These are phyloP conservation scores for Pseudomyrmex dendroicus DNA, from an alignment of 1,140 invertebrate species.

Conservation along the genomic window DNA sequence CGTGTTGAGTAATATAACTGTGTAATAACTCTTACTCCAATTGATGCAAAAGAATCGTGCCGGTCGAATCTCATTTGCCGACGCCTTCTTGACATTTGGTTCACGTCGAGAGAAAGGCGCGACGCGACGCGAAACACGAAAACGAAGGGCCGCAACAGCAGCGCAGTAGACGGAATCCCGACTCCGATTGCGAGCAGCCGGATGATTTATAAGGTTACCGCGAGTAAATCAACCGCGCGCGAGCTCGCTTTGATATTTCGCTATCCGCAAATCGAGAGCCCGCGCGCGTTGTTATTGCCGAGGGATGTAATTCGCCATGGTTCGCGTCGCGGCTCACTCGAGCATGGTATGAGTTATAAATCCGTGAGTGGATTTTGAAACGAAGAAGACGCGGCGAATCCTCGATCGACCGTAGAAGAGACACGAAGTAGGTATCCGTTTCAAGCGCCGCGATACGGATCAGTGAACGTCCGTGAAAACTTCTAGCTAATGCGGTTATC, in stretches of 20 bases:
- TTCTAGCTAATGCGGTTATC: conserved; percentile 51
- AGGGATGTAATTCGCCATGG: conserved; percentile 43
- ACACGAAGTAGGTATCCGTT: conserved; percentile 47
- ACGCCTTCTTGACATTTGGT: conserved; percentile 63
- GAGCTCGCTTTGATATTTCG: conserved; percentile 65
- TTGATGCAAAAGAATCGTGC: conserved; percentile 13
- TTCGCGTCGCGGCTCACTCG: conserved; percentile 49
- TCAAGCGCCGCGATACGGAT: conserved; percentile 46
- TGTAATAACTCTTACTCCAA: neutral
- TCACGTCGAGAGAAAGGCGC: conserved; percentile 63
- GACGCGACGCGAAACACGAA: conserved; percentile 65
- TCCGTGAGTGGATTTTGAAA: conserved; percentile 56
- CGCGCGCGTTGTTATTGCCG: conserved; percentile 57
- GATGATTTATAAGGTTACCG: conserved; percentile 64
- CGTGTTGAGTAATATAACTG: neutral
- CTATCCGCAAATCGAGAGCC: conserved; percentile 38
- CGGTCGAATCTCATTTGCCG: conserved; percentile 14
- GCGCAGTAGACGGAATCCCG: conserved; percentile 27
- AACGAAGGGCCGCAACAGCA: conserved; percentile 14
- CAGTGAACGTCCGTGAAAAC: conserved; percentile 49
- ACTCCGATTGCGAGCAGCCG: conserved; percentile 53
- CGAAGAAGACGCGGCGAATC: conserved; percentile 42
- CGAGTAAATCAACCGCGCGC: conserved; percentile 54
- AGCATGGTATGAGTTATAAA: conserved; percentile 54
- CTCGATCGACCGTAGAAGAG: neutral